Evolutionary conservation across 2,888 invertebrate species (phyloP).

Genomic region (Melanostoma mellinum): DNA sequence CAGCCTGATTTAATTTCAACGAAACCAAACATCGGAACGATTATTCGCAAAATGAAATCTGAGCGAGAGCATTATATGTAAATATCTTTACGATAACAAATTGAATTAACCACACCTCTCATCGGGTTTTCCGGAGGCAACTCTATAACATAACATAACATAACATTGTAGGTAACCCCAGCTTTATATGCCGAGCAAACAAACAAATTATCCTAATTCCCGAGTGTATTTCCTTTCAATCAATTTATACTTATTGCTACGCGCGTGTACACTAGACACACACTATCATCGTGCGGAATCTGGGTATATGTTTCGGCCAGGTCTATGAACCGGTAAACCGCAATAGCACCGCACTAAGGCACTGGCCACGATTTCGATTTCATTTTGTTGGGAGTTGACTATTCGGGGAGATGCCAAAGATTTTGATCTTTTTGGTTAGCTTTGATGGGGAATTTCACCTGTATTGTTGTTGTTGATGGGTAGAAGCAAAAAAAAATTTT

Average conservation of each 20-base stretch:
- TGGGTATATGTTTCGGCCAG: constrained; percentile 23
- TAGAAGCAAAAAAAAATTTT: no score
- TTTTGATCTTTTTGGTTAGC: constrained; percentile 17
- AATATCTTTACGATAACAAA: constrained; percentile 60
- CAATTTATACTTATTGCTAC: constrained; percentile 42
- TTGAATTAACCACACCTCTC: constrained; percentile 69
- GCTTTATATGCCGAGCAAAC: constrained; percentile 27
- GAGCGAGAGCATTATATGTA: constrained; percentile 40
- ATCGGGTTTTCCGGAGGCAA: constrained; percentile 49
- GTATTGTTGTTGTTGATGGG: no score
- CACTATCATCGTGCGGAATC: constrained; percentile 40
- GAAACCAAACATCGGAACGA: constrained; percentile 44
- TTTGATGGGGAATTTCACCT: no score
- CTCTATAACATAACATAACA: background rate
- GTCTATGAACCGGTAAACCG: constrained; percentile 16
- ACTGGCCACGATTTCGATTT: constrained; percentile 55
- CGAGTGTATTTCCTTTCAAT: constrained; percentile 65
- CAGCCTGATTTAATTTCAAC: constrained; percentile 49
- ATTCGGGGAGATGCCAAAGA: constrained; percentile 31
- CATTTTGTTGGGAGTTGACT: constrained; percentile 34
- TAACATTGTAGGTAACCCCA: constrained; percentile 2
- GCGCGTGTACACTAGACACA: constrained; percentile 8
- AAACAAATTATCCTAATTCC: constrained; percentile 69
- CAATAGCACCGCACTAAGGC: constrained; percentile 14
- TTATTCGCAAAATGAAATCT: constrained; percentile 55